phyloP scores from a whole-genome alignment of 2,113 vertebrate species.

The Actenoides hombroni region DNA sequence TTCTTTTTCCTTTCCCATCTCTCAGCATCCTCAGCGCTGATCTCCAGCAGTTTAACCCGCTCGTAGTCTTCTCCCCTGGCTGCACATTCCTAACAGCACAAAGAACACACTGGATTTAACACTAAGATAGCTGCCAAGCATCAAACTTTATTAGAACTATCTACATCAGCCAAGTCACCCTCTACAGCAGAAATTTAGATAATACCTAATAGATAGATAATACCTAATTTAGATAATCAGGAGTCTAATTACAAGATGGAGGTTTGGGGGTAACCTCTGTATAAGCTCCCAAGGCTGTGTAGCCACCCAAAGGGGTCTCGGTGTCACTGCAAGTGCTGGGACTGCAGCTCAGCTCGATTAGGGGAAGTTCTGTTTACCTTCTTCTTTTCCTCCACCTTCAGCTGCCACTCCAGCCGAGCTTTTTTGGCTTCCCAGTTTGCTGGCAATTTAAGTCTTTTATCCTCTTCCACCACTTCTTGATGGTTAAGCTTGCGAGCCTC shows the following conservation, averaged over 20 bases:
- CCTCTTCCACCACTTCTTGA: conserved; percentile 93
- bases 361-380: conserved; percentile 68
- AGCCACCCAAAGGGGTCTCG: accelerated
- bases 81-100: conserved; percentile 83
- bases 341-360: neutral
- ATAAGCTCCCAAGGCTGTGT: accelerated
- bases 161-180: neutral
- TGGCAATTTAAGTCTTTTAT: conserved; percentile 90
- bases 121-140: accelerated
- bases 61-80: conserved; percentile 88
- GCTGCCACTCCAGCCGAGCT: conserved; percentile 90
- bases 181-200: neutral
- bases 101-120: accelerated
- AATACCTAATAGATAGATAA: too few species aligned
- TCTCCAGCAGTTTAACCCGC: conserved; percentile 88
- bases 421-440: conserved; percentile 96
- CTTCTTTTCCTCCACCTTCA: conserved; percentile 87
- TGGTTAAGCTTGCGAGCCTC: conserved; percentile 95
- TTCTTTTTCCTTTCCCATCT: conserved; percentile 92
- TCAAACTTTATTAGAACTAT: accelerated
- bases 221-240: accelerated
- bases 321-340: accelerated
- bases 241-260: accelerated
- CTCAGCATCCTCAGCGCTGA: conserved; percentile 94
- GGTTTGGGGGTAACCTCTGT: accelerated